A percentile compares a stretch with the other conserved stretches of the same genome.
phyloP scores from a whole-genome alignment of 2,113 vertebrate species.

The Arothron firmamentum region DNA sequence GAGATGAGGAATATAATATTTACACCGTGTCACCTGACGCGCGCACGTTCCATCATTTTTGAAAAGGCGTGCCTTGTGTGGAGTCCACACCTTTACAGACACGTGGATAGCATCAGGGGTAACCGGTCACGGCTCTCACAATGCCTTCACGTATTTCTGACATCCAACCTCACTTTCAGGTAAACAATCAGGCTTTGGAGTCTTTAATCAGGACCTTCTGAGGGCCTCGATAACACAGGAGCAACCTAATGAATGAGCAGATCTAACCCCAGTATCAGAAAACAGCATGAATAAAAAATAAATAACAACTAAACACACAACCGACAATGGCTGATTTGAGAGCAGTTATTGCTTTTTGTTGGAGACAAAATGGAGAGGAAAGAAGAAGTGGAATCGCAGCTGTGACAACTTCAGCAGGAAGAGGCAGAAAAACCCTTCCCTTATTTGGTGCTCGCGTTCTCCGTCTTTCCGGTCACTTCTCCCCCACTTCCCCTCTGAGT shows the following conservation, averaged over 20 bases:
- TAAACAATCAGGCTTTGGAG: too few relatives aligned
- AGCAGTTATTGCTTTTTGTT: background rate
- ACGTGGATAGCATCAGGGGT: too few relatives aligned
- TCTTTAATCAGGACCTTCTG: too few relatives aligned
- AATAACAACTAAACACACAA: too few relatives aligned
- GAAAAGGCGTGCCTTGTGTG: too few relatives aligned
- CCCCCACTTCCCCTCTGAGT: conserved; percentile 40
- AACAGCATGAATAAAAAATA: too few relatives aligned
- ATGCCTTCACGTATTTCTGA: conserved; percentile 1
- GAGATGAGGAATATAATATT: background rate
- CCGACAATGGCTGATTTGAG: too few relatives aligned
- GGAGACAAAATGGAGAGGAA: background rate
- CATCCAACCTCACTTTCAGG: too few relatives aligned
- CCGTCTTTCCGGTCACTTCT: conserved; percentile 44
- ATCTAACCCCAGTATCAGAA: too few relatives aligned
- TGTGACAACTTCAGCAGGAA: conserved; percentile 20
- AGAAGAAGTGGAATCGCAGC: conserved; percentile 21
- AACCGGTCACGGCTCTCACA: background rate
- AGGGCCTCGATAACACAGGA: too few relatives aligned
- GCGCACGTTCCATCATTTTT: background rate
- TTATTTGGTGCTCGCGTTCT: conserved; percentile 54
- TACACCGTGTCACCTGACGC: background rate
- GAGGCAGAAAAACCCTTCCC: conserved; percentile 36
- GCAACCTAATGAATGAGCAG: too few relatives aligned
- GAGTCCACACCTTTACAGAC: background rate